Evolutionary conservation across 2,113 vertebrate genomes (phyloP), one percentile per base, ranked within the genome.

Genomic region (Cavia porcellus): DNA sequence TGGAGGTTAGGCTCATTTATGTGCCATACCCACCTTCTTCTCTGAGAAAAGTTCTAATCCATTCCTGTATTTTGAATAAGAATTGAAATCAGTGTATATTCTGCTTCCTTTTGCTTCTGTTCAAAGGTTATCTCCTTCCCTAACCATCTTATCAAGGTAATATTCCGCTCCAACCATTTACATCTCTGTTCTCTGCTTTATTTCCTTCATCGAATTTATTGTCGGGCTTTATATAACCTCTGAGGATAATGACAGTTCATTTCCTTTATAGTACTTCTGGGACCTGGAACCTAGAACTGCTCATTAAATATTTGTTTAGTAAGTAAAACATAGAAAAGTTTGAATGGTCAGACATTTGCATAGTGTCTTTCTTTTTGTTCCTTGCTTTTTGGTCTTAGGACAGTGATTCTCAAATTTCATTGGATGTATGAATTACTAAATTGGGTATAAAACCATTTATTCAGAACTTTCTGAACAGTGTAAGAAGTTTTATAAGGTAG

Each of bases 231-330:
- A 57, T 3, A 3, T 89, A 47, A 93, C 35, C 57, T 64, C 24
- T 90, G 57, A 87, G 59, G n/a, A 35, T 25, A 42, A 52, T 32
- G 22, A n/a, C 35, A 52, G 57, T 77, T 85, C 28, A n/a, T 96
- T 92, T 84, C 96, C 86, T 82, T 42, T 59, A 35, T 25, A 77
- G 13, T 35, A 35, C 38, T 25, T 12, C 35, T 70, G 82, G 50
- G 68, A 30, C 68, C 74, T 87, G 14, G 75, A 87, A 77, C 70
- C 72, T 91, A 55, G n/a, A 84, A 90, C 62, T 87, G 82, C 62
- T 88, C 77, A 87, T 70, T 52, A 97, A 92, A 72, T 94, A 85
- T 88, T 90, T 93, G 66, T 68, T 90, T 89, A 61, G 30, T 93
- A 85, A 57, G 77, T 85, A 88, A 94, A 92, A 50, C 74, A n/a